Base-by-base conservation (phyloP, 2,797 vertebrate species). In the Gobionotothen gibberifrons region DNA sequence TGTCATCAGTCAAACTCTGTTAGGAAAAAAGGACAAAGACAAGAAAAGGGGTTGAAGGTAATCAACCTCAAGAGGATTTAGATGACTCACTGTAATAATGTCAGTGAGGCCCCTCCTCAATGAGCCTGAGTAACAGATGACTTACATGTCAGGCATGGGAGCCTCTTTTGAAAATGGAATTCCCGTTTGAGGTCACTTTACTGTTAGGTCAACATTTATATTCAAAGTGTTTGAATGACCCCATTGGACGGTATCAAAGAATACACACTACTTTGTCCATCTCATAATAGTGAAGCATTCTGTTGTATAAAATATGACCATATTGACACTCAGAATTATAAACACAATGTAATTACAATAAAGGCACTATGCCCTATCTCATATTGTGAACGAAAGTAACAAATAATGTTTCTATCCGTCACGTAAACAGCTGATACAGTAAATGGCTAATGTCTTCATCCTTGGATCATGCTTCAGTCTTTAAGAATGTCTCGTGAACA, bases 21-120 rank as follows among this genome's bases (percentile, higher is more conserved):
- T 17, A 14, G 43, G 49, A 13, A 19, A 49, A 53, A 36, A 14
- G 6, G 29, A 44, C 8, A 15, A 19, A 36, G 39, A 17, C 21
- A 32, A 61, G 36, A 42, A n/a, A 26, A 53, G 26, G n/a, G 19
- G 2, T n/a, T 58, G 2, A 16, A 16, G 46, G 15, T 44, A 26
- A 53, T 29, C 32, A 26, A 59, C 14, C 36, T 21, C 21, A 3
- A 22, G 64, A 12, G 16, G 83, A 82, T 87, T 79, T 62, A 75
- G 60, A 78, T 84, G 74, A 91, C 47, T 87, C 72, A 84, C 55
- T 46, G 68, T 1, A 7, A 19, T 15, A 8, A 39, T 56, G 19
- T 64, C 32, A 47, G 51, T 10, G 21, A 49, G 39, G 32, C 7
- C n/a, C 59, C 56, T n/a, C 26, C 64, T 78, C 65, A 65, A 12